Evolutionary conservation across 2,797 vertebrate genomes (phyloP).

Genomic region (Furcifer pardalis): DNA sequence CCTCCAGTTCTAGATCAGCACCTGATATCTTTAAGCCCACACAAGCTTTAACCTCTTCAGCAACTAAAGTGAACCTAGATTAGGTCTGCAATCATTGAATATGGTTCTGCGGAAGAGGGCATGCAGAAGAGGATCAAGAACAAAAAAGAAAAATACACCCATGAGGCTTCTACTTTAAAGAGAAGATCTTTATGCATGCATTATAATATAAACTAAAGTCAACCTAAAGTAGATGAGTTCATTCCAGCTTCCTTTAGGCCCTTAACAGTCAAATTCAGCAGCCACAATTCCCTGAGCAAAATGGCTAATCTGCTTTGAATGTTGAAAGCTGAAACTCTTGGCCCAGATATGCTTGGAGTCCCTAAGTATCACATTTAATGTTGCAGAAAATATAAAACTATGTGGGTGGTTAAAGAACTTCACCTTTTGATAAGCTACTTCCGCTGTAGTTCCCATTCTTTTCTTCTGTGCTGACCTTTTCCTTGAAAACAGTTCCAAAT

Average conservation of each 20-base stretch:
- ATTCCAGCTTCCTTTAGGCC: neutral
- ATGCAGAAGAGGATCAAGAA: neutral
- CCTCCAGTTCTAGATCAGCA: neutral
- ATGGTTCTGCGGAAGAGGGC: neutral
- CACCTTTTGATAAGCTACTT: slow-evolving; percentile 55
- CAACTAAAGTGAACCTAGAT: neutral
- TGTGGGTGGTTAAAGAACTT: slow-evolving; percentile 56
- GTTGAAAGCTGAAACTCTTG: slow-evolving; percentile 27
- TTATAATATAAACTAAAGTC: neutral
- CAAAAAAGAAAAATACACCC: neutral
- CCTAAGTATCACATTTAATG: slow-evolving; percentile 53
- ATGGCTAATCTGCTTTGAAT: slow-evolving; percentile 49
- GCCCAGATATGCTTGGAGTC: neutral
- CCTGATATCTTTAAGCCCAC: neutral
- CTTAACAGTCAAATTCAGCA: slow-evolving; percentile 39
- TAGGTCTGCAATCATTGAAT: neutral
- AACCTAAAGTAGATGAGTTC: neutral
- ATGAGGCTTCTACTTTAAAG: neutral
- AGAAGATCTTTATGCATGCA: neutral
- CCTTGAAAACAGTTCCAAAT: slow-evolving; percentile 15
- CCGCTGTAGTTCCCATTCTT: slow-evolving; percentile 48
- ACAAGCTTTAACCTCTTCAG: neutral
- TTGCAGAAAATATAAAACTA: slow-evolving; percentile 51
- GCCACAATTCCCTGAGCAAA: slow-evolving; percentile 28
- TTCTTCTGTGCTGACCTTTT: slow-evolving; percentile 2